Percentiles rank a stretch among this genome's conserved stretches.
Conservation (phyloP, 2,888 invertebrate species). For the Drosophila antonietae region DNA sequence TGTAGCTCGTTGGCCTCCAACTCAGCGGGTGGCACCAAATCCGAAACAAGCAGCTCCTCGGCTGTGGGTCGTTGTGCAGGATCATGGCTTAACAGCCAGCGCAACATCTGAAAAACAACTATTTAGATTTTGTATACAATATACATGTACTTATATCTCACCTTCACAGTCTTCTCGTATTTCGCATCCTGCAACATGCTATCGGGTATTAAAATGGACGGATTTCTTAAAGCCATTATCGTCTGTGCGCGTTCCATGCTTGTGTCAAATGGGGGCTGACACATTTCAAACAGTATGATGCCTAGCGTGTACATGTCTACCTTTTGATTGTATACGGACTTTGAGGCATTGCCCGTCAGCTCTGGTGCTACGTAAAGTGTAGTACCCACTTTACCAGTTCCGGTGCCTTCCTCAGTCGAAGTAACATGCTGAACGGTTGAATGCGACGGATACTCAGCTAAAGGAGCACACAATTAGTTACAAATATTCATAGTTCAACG, state of each 20-base stretch:
- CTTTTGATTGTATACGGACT: conserved; percentile 94
- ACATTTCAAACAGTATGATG: conserved; percentile 98
- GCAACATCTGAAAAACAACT: conserved; percentile 83
- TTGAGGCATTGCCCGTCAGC: conserved; percentile 88
- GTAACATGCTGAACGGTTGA: conserved; percentile 61
- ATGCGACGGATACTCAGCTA: conserved; percentile 58
- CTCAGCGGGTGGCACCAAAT: conserved; percentile 92
- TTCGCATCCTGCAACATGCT: conserved; percentile 86
- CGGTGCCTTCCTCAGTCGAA: conserved; percentile 81
- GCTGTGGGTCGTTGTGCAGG: conserved; percentile 93
- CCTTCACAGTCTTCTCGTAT: conserved; percentile 85
- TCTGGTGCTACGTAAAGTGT: conserved; percentile 98
- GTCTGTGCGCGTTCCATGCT: conserved; percentile 95
- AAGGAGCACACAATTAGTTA: not conserved
- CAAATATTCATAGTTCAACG: accelerated
- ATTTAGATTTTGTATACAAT: not conserved
- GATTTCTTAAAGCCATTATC: conserved; percentile 89
- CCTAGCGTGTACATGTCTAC: conserved; percentile 95
- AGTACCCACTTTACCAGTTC: conserved; percentile 96
- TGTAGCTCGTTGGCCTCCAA: conserved; percentile 94
- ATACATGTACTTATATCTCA: conserved; percentile 77
- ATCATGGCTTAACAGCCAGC: conserved; percentile 94
- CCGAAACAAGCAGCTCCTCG: conserved; percentile 92
- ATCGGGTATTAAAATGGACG: conserved; percentile 89
- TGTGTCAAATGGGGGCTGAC: conserved; percentile 92